A percentile compares a stretch with the other conserved stretches of the same genome.
phyloP scores from a whole-genome alignment of 2,113 vertebrate genomes.

The Lepisosteus osseus region DNA sequence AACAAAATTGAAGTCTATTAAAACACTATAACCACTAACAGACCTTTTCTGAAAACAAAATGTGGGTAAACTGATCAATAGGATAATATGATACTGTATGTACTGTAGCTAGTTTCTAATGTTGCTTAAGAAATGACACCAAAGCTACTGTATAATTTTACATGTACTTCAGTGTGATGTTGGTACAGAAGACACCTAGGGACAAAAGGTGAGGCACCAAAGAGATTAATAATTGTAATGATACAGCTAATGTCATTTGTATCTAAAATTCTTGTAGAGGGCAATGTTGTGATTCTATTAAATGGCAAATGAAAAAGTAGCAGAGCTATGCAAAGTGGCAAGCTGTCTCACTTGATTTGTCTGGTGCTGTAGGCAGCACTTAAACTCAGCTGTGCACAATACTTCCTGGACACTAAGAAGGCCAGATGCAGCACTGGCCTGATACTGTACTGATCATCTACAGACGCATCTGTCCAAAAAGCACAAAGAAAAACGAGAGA shows the following conservation, averaged over 20 bases:
- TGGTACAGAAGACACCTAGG: neutral
- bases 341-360: slow-evolving; percentile 12
- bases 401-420: neutral
- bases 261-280: slow-evolving; percentile 48
- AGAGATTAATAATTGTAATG: slow-evolving; percentile 66
- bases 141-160: no score
- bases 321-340: slow-evolving; percentile 45
- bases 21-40: no score
- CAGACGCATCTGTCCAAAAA: no score
- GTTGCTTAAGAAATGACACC: no score
- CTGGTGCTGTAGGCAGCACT: slow-evolving; percentile 19
- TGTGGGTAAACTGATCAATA: no score
- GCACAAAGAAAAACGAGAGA: no score
- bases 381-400: slow-evolving; percentile 8
- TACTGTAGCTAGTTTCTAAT: no score
- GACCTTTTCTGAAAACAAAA: no score
- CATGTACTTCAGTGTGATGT: neutral
- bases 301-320: slow-evolving; percentile 48
- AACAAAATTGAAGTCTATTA: no score
- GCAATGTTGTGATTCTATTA: slow-evolving; percentile 54
- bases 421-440: no score
- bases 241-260: slow-evolving; percentile 54
- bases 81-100: no score
- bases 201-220: slow-evolving; percentile 8
- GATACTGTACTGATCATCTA: no score